Evolutionary conservation across 2,113 vertebrate species (phyloP), one percentile per base, ranked within the genome.

Genomic region (Meles meles): DNA sequence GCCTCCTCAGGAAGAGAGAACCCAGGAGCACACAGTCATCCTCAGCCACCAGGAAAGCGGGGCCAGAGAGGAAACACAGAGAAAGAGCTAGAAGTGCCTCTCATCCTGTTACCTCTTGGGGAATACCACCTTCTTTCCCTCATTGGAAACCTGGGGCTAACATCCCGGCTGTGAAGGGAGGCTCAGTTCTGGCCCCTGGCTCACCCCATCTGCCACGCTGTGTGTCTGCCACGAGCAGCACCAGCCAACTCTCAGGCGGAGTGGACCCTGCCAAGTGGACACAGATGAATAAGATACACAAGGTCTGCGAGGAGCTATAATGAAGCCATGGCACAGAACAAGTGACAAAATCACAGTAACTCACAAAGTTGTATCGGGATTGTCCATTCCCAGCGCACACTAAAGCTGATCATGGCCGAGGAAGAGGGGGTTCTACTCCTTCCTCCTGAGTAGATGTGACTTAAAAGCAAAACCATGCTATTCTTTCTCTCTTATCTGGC

Each of bases 161-260:
- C 37, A 42, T 39, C 44, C 20, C 14, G 13, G 29, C 0, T 67
- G 20, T 55, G 34, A n/a, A 83, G 39, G 23, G 2, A 42, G 4
- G 65, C 44, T 59, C 59, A 1, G 0, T 39, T 80, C 65, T 57
- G 7, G 13, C 25, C 47, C 49, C 39, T 67, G 18, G 12, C 61
- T 67, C 42, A 5, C 44, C 37, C 34, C 13, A 10, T 13, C 8
- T 39, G 6, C 76, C 49, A 2, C 6, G 0, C 2, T 18, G 17
- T n/a, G 14, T 23, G 8, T 88, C 37, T 57, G 6, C 20, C 29
- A 10, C 31, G 29, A 74, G 21, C 44, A n/a, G 39, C 47, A 80
- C 12, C 39, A 44, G 34, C 44, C 52, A 79, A 52, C 23, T 44
- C 27, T 91, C 27, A 1, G 39, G 11, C 1, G 5, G 37, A 81